Conservation (phyloP, 2,797 vertebrate species). For the Poeciliopsis turneri region DNA sequence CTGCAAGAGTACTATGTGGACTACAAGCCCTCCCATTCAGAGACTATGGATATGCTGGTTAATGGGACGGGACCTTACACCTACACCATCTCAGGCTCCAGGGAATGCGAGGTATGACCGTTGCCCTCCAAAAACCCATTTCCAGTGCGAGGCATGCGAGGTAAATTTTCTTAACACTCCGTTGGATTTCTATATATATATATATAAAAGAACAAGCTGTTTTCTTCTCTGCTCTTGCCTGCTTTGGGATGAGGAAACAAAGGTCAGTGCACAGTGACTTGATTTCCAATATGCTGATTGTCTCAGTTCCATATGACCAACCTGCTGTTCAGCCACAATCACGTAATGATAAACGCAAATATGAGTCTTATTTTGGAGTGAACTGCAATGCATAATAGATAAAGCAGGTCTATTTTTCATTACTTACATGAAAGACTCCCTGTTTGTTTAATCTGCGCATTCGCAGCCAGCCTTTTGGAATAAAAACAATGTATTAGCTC, state of each 20-base stretch:
- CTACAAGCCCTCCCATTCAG: conserved; percentile 98
- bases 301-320: conserved; percentile 59
- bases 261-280: conserved; percentile 78
- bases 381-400: conserved; percentile 46
- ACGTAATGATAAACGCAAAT: conserved; percentile 53
- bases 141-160: conserved; percentile 95
- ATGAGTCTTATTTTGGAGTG: conserved; percentile 38
- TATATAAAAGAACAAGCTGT: conserved; percentile 28
- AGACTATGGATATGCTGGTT: conserved; percentile 97
- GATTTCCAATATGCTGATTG: conserved; percentile 61
- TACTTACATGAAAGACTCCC: conserved; percentile 49
- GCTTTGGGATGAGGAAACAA: conserved; percentile 70
- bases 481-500: conserved; percentile 48
- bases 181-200: conserved; percentile 22
- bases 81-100: conserved; percentile 98
- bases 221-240: conserved; percentile 59
- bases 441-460: conserved; percentile 55
- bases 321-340: conserved; percentile 59
- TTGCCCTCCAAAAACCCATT: conserved; percentile 94
- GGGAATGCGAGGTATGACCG: conserved; percentile 99
- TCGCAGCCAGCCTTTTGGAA: conserved; percentile 49
- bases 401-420: conserved; percentile 57
- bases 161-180: conserved; percentile 87
- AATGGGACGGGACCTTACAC: conserved; percentile 98
- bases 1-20: conserved; percentile 99